Evolutionary conservation across 2,888 invertebrate genomes (phyloP).

Genomic region (Nephrotoma appendiculata): DNA sequence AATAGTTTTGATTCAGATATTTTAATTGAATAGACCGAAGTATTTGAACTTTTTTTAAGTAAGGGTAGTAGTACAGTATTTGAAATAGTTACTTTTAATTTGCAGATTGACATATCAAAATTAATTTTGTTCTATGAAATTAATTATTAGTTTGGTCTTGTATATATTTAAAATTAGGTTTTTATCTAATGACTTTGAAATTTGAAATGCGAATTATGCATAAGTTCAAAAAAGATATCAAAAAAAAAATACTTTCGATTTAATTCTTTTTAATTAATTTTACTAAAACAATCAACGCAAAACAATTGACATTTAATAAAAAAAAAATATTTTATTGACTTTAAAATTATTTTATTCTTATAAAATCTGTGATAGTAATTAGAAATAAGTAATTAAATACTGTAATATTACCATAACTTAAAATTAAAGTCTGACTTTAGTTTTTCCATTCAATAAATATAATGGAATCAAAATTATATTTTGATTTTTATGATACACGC

Average conservation of each 20-base stretch:
- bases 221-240: neutral
- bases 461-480: conserved; percentile 1
- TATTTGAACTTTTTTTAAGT: conserved; percentile 1
- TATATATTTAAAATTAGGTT: neutral
- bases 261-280: neutral
- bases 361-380: conserved; percentile 2
- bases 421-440: neutral
- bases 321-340: neutral
- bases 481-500: neutral
- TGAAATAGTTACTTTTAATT: neutral
- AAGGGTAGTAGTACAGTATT: conserved; percentile 3
- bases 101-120: neutral
- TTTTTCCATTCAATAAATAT: conserved; percentile 2
- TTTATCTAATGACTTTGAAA: neutral
- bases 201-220: neutral
- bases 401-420: conserved; percentile 3
- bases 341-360: neutral
- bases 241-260: neutral
- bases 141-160: neutral
- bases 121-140: neutral
- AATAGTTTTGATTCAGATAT: neutral
- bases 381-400: conserved; percentile 3
- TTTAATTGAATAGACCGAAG: conserved; percentile 1
- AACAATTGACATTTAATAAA: neutral
- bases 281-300: neutral